Base-by-base conservation (phyloP, 2,797 vertebrate species). In the Holocentrus rufus region DNA sequence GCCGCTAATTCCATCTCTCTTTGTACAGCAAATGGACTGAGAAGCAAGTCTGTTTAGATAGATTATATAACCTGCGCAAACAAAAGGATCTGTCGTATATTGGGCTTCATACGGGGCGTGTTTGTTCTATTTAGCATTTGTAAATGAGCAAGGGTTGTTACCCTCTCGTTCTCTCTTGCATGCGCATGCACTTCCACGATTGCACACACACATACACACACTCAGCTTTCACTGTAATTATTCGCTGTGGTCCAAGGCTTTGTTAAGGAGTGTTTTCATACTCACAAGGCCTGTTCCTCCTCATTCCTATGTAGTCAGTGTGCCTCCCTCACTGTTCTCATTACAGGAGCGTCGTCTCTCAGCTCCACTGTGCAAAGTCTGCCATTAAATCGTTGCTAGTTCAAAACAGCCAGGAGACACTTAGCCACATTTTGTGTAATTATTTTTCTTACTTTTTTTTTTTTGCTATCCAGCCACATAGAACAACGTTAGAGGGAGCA, bases 11-110 rank as follows among this genome's bases (percentile, higher is more conserved):
- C 56, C 22, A 15, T 64, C 65, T 64, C 23, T 74, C 54, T 39
- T 58, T 58, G 55, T 69, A 20, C 34, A 66, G 71, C 39, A 75
- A 83, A 73, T 5, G 23, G 50, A 72, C 58, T 44, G 49, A 73
- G 65, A 72, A 52, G 22, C 9, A 2, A 25, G 4, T 31, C 57
- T 81, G 69, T 75, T 80, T 69, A 15, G 9, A 55, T 73, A 15
- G 55, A 77, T 90, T 88, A 81, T 56, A 67, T 87, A 90, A 87
- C 65, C 46, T 3, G 0, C 34, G 69, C 69, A 79, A 72, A 81
- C 82, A 83, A 79, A 87, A 69, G 44, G 66, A 81, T 83, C 82
- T 72, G 77, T 87, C 74, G 50, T 66, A 73, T 74, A 67, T 63
- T 57, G 58, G 58, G 60, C 69, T 84, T 74, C 56, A 44, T 65